A percentile compares a stretch with the other conserved stretches of the same genome.
phyloP scores from a whole-genome alignment of 2,888 invertebrate species.

The Anthrax anthrax region DNA sequence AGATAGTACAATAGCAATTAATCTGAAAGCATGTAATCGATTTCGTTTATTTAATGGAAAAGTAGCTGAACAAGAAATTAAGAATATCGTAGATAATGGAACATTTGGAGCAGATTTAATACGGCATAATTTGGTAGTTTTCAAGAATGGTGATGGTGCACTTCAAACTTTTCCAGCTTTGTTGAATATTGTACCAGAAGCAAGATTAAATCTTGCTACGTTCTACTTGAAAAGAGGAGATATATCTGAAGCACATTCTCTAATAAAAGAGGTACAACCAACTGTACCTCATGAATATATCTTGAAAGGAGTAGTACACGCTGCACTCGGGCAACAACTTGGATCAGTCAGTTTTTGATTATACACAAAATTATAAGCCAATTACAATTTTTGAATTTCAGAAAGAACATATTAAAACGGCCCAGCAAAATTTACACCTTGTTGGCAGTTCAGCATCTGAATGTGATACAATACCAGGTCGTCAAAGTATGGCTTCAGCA shows the following conservation, averaged over 20 bases:
- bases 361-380: not conserved
- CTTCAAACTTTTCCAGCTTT: conserved; percentile 77
- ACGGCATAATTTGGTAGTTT: conserved; percentile 90
- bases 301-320: conserved; percentile 90
- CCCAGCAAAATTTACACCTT: conserved; percentile 90
- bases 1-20: conserved; percentile 89
- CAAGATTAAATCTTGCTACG: conserved; percentile 88
- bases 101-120: conserved; percentile 84
- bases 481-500: conserved; percentile 97
- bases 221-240: conserved; percentile 83
- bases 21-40: conserved; percentile 66
- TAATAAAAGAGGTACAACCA: conserved; percentile 85
- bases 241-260: conserved; percentile 69
- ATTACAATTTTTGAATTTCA: conserved; percentile 30
- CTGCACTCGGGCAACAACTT: conserved; percentile 81
- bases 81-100: conserved; percentile 57
- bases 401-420: conserved; percentile 87
- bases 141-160: conserved; percentile 85
- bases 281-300: conserved; percentile 92
- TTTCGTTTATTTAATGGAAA: conserved; percentile 83
- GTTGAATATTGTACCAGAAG: conserved; percentile 92
- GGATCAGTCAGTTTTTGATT: conserved; percentile 55
- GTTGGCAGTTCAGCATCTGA: conserved; percentile 94
- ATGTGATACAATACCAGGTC: conserved; percentile 92
- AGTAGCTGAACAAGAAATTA: conserved; percentile 86